Evolutionary conservation across 2,113 vertebrate species (phyloP).

Genomic region (Andinoacara biseriatus): DNA sequence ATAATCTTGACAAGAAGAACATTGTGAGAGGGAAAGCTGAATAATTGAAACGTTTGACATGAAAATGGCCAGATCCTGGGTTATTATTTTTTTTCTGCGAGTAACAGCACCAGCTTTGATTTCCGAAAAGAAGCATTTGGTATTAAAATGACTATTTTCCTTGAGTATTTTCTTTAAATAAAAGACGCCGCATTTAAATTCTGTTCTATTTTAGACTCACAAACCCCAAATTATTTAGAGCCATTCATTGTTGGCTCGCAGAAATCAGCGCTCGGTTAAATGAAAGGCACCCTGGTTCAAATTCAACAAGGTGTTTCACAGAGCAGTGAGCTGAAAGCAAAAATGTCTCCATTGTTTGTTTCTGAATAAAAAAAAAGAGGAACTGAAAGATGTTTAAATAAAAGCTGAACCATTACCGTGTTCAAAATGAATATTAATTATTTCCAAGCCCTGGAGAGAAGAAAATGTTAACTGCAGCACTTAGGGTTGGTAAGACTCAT

Average conservation of each 20-base stretch:
- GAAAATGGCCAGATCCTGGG: not conserved
- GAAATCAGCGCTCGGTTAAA: not conserved
- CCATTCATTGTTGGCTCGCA: not conserved
- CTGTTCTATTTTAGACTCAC: conserved; percentile 8
- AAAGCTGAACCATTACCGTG: not conserved
- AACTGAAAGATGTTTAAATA: not conserved
- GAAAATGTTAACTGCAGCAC: not conserved
- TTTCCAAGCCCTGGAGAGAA: not conserved
- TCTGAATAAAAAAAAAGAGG: not conserved
- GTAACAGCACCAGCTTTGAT: not conserved
- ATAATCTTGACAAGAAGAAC: conserved; percentile 6
- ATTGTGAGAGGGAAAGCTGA: not conserved
- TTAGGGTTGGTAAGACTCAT: not conserved
- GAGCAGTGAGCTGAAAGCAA: not conserved
- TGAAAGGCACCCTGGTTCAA: not conserved
- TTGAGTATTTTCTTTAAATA: not conserved
- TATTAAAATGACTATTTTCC: not conserved
- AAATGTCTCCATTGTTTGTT: not conserved
- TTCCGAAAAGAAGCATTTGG: not conserved
- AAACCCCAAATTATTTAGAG: not conserved
- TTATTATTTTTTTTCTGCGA: not conserved
- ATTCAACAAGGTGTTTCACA: not conserved
- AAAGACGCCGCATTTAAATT: not conserved
- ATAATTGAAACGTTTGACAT: conserved; percentile 3
- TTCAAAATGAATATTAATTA: not conserved